Conservation (phyloP, 1,140 invertebrate genomes). For the Bombus picipes region DNA sequence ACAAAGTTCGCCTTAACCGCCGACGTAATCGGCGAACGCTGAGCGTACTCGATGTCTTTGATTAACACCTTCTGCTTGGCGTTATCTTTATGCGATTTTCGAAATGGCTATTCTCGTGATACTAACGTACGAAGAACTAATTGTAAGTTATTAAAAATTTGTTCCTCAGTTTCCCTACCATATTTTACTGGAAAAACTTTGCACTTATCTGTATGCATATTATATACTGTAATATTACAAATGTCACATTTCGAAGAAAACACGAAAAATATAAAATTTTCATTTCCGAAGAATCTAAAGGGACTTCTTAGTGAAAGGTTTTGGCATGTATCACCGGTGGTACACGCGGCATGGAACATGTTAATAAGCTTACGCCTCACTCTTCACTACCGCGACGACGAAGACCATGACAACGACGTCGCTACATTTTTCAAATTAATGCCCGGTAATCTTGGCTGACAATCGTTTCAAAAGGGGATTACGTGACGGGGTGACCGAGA, state of each 20-base stretch:
- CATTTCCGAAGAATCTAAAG: neutral
- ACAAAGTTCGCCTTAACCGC: slow-evolving; percentile 6
- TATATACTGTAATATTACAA: too few species aligned
- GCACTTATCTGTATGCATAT: too few species aligned
- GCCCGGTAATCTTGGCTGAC: slow-evolving; percentile 62
- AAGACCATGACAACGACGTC: slow-evolving; percentile 24
- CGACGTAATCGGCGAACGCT: slow-evolving; percentile 33
- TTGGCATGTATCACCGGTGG: neutral
- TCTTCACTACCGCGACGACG: neutral
- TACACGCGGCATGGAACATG: neutral
- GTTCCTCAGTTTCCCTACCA: too few species aligned
- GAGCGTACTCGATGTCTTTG: slow-evolving; percentile 43
- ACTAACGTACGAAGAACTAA: too few species aligned
- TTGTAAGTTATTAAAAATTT: too few species aligned
- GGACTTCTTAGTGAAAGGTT: neutral
- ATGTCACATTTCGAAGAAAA: too few species aligned
- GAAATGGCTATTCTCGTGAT: too few species aligned
- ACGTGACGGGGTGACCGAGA: slow-evolving; percentile 69
- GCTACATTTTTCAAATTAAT: slow-evolving; percentile 72
- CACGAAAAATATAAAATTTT: too few species aligned
- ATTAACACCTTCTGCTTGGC: neutral
- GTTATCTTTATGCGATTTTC: neutral
- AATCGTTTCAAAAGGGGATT: slow-evolving; percentile 70
- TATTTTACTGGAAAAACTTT: too few species aligned
- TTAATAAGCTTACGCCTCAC: slow-evolving; percentile 54